Percentiles rank a stretch among this genome's conserved stretches.
These are phyloP conservation scores for Cirrhinus molitorella DNA, from an alignment of 2,797 vertebrate species.

Conservation along the genomic window DNA sequence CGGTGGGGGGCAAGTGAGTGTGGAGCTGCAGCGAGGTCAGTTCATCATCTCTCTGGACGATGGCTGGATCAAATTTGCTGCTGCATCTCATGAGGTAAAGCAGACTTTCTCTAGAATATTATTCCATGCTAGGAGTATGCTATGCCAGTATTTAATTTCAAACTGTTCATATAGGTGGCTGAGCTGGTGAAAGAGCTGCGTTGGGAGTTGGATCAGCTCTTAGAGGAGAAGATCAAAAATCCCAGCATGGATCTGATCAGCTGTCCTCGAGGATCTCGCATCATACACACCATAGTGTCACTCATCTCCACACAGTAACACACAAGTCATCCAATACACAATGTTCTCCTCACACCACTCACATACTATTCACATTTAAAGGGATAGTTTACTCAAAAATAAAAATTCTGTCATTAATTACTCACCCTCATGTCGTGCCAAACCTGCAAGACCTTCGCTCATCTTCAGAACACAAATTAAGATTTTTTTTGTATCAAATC, in stretches of 20 bases:
- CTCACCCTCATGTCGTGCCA: too few relatives aligned
- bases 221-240: conserved; percentile 95
- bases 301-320: conserved; percentile 92
- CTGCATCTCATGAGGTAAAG: conserved; percentile 90
- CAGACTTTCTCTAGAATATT: background rate
- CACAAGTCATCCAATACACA: conserved; percentile 5
- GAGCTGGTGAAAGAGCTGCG: conserved; percentile 95
- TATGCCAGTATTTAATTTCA: background rate
- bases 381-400: too few relatives aligned
- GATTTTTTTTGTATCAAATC: too few relatives aligned
- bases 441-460: too few relatives aligned
- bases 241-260: conserved; percentile 92
- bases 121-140: background rate
- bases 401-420: too few relatives aligned
- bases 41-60: conserved; percentile 94
- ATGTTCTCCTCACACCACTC: background rate
- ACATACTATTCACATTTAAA: background rate
- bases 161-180: conserved; percentile 82
- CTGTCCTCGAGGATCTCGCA: conserved; percentile 93
- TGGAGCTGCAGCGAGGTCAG: conserved; percentile 86
- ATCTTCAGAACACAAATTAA: too few relatives aligned
- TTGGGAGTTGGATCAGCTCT: conserved; percentile 92
- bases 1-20: conserved; percentile 89
- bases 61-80: conserved; percentile 94
- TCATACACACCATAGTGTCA: conserved; percentile 94